A percentile compares a stretch with the other conserved stretches of the same genome.
Conservation (phyloP, 2,888 invertebrate genomes). For the Clivina fossor region DNA sequence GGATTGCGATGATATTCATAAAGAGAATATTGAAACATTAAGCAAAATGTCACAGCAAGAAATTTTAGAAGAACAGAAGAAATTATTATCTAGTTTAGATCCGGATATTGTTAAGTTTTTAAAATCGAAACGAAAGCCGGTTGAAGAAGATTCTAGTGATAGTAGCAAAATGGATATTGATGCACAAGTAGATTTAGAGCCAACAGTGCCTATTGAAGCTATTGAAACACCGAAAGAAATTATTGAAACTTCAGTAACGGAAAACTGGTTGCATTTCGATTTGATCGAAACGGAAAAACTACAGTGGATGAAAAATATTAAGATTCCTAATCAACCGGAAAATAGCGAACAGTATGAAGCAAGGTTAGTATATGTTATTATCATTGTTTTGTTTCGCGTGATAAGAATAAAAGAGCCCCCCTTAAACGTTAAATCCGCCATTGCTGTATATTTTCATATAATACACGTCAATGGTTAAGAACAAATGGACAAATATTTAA, state of each 20-base stretch:
- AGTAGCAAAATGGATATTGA: constrained; percentile 50
- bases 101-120: constrained; percentile 70
- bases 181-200: constrained; percentile 13
- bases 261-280: constrained; percentile 84
- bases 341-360: constrained; percentile 72
- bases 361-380: constrained; percentile 49
- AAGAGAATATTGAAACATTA: constrained; percentile 70
- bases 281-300: constrained; percentile 84
- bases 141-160: constrained; percentile 39
- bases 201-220: constrained; percentile 47
- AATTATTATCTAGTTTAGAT: constrained; percentile 65
- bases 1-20: constrained; percentile 66
- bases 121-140: constrained; percentile 55
- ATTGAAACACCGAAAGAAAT: constrained; percentile 59
- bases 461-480: too few relatives aligned
- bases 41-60: constrained; percentile 71
- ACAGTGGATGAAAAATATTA: constrained; percentile 80
- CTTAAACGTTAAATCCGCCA: too few relatives aligned
- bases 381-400: too few relatives aligned
- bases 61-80: constrained; percentile 72
- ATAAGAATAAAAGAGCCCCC: too few relatives aligned
- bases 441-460: too few relatives aligned
- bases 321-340: constrained; percentile 58
- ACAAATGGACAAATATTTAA: neutral
- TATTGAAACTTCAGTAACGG: constrained; percentile 61